Percentiles rank a stretch among this genome's conserved stretches.
Evolutionary conservation across 2,888 invertebrate species (phyloP).

Genomic region (Drosophila pseudotakahashii): DNA sequence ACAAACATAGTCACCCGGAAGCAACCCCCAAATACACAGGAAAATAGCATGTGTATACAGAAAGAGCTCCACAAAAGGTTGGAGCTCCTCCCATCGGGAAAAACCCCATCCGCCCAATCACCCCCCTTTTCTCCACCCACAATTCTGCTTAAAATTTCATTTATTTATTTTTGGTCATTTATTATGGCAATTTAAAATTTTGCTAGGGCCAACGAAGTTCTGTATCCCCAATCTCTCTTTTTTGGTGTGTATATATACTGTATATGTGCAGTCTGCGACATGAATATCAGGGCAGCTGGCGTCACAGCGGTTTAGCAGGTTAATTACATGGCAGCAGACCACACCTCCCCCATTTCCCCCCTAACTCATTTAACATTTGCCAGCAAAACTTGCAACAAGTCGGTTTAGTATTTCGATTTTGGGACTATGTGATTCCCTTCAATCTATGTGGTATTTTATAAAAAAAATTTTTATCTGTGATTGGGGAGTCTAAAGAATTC

Average conservation of each 20-base stretch:
- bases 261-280: conserved; percentile 35
- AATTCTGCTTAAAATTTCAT: conserved; percentile 23
- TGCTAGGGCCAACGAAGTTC: conserved; percentile 26
- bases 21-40: conserved; percentile 33
- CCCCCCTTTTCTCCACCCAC: too few species aligned
- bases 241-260: conserved; percentile 2
- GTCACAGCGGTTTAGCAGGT: conserved; percentile 75
- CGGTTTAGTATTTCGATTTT: background rate
- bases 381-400: conserved; percentile 14
- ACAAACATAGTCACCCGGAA: conserved; percentile 27
- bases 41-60: conserved; percentile 18
- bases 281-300: conserved; percentile 45
- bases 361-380: conserved; percentile 3
- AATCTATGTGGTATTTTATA: background rate
- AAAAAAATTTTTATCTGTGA: too few species aligned
- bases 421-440: background rate
- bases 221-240: conserved; percentile 10
- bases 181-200: conserved; percentile 50
- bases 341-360: conserved; percentile 17
- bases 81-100: conserved; percentile 37
- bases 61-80: conserved; percentile 43
- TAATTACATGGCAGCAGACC: conserved; percentile 60
- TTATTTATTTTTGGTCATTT: conserved; percentile 44
- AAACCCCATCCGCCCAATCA: background rate
- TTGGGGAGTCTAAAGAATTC: too few species aligned